Conservation (phyloP, 2,888 invertebrate species). For the Hydrotaea cyrtoneurina region DNA sequence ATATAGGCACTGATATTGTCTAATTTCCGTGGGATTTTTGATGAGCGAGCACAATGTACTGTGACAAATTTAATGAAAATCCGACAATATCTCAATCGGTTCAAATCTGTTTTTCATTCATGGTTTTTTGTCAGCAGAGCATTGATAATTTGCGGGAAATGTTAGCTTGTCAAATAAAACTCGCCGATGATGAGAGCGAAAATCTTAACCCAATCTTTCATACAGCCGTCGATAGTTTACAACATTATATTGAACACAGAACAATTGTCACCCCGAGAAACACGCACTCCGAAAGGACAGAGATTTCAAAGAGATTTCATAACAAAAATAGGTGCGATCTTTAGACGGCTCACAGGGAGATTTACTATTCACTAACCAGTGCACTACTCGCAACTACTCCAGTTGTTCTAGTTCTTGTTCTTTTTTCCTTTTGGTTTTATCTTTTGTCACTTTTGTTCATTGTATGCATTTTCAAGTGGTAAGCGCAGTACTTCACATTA, state of each 20-base stretch:
- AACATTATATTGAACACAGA: constrained; percentile 40
- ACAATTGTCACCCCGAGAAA: constrained; percentile 42
- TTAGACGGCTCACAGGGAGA: constrained; percentile 39
- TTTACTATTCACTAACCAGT: constrained; percentile 15
- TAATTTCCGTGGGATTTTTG: no score
- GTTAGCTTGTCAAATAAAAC: no score
- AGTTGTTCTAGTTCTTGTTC: constrained; percentile 55
- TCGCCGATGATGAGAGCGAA: no score
- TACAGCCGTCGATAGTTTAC: not conserved
- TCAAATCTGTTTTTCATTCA: no score
- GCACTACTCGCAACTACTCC: constrained; percentile 1
- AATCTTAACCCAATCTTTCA: not conserved
- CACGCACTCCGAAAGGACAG: not conserved
- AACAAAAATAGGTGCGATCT: constrained; percentile 59
- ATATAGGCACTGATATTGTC: no score
- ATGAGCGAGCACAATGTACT: no score
- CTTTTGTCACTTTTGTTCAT: constrained; percentile 45
- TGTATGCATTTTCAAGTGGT: constrained; percentile 51
- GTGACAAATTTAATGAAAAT: no score
- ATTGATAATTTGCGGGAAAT: no score
- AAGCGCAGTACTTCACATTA: constrained; percentile 55
- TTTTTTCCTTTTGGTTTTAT: constrained; percentile 47
- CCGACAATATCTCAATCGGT: no score
- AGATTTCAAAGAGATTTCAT: constrained; percentile 32
- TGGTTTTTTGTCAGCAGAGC: no score